Evolutionary conservation across 2,797 vertebrate genomes (phyloP).

Genomic region (Parauchenoglanis ngamensis): DNA sequence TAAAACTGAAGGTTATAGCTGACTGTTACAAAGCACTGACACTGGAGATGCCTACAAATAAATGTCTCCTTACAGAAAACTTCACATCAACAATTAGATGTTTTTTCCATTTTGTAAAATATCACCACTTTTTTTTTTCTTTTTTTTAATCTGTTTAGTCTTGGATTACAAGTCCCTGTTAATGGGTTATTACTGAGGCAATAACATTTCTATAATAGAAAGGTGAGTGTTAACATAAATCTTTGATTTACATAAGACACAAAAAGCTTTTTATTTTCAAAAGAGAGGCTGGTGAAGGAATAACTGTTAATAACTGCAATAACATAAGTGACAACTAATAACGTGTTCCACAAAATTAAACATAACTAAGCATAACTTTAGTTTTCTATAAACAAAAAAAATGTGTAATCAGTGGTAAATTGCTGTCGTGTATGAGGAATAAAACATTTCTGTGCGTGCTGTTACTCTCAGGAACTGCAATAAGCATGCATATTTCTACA

Average conservation of each 20-base stretch:
- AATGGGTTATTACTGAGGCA: not conserved
- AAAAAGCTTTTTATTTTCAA: not conserved
- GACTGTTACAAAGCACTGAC: not conserved
- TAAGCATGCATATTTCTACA: not conserved
- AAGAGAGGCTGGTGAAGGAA: not conserved
- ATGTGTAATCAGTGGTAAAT: not conserved
- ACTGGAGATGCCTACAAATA: not conserved
- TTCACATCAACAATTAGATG: not conserved
- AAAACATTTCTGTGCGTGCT: not conserved
- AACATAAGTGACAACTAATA: not conserved
- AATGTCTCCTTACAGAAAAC: not conserved
- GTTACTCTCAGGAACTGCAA: not conserved
- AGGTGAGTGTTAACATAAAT: not conserved
- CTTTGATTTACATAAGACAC: not conserved
- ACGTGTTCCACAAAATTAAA: not conserved
- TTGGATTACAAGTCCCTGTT: not conserved
- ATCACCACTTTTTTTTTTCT: too few relatives aligned
- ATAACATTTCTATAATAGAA: not conserved
- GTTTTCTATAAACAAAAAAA: too few relatives aligned
- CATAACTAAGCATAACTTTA: not conserved
- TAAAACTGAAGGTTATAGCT: too few relatives aligned
- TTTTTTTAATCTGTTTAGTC: too few relatives aligned
- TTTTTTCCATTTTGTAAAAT: not conserved
- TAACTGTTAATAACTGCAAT: not conserved
- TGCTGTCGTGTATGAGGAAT: not conserved